Evolutionary conservation across 2,113 vertebrate species (phyloP), one percentile per base, ranked within the genome.

Genomic region (Neoarius graeffei): DNA sequence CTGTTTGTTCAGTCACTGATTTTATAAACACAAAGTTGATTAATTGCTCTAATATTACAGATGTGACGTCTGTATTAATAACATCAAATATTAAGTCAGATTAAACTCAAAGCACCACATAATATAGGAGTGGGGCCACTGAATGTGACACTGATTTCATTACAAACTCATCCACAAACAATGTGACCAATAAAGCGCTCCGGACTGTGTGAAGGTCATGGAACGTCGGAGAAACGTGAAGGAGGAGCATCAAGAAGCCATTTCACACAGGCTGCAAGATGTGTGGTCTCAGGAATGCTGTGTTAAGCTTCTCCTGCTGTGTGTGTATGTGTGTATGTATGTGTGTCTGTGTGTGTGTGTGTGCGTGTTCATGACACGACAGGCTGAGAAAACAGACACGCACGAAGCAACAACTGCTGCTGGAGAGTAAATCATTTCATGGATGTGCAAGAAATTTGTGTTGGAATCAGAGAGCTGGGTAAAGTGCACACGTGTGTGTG

Each of bases 281-380:
- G 95, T 96, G 95, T 96, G 95, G 95, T 96, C 95, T 74, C 83
- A 86, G 90, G 92, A 93, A 91, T 93, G 90, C 91, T 91, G 92
- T 93, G 88, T 87, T 86, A 93, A 90, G 89, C 91, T 93, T 89
- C 88, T 86, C 89, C 87, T 64, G 83, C 60, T 62, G 23, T 84
- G 82, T 84, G 82, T 88, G 83, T 81, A 35, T 82, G n/a, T 86
- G 54, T 85, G 79, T 86, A 64, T 42, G 79, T 67, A n/a, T 85
- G 66, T 82, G 67, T 86, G 69, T 77, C 57, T 83, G 50, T 79
- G 80, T 48, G 81, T 87, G 74, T 79, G 76, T 62, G 80, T 48
- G 81, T 87, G 74, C 71, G 76, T 62, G 62, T 76, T 77, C 59
- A 73, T 64, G n/a, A 66, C 57, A 83, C 59, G 81, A 86, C 84